These are phyloP conservation scores for Parauchenoglanis ngamensis DNA, from an alignment of 2,797 vertebrate genomes.

Conservation along the genomic window DNA sequence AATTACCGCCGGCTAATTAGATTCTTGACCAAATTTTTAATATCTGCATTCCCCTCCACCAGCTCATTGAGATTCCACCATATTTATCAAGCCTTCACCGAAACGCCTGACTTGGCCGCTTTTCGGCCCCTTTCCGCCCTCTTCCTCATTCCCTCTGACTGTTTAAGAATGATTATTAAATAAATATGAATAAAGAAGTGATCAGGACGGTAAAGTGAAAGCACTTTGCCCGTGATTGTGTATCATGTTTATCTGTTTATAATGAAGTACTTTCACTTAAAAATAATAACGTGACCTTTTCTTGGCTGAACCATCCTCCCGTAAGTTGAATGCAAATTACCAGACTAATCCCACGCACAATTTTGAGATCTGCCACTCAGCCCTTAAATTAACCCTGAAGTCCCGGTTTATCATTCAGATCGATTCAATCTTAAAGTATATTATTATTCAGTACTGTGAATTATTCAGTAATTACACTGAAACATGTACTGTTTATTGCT, in stretches of 20 bases:
- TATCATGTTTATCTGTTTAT: constrained; percentile 78
- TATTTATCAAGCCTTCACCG: constrained; percentile 98
- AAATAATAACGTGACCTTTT: constrained; percentile 85
- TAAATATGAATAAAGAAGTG: constrained; percentile 81
- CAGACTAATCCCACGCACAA: constrained; percentile 4
- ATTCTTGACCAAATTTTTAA: constrained; percentile 99
- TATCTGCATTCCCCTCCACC: constrained; percentile 95
- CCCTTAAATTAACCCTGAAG: constrained; percentile 1
- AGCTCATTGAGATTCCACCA: constrained; percentile 98
- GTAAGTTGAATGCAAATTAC: constrained; percentile 73
- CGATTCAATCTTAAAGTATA: not conserved
- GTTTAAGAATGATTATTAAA: constrained; percentile 87
- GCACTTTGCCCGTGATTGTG: constrained; percentile 63
- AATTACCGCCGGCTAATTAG: constrained; percentile 99
- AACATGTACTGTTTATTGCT: not conserved
- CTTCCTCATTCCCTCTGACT: constrained; percentile 75
- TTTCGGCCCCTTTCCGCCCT: constrained; percentile 73
- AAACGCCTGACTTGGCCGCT: constrained; percentile 79
- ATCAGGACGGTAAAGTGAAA: constrained; percentile 70
- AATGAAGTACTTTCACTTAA: constrained; percentile 84
- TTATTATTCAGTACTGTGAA: not conserved
- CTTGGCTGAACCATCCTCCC: constrained; percentile 69
- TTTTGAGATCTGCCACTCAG: constrained; percentile 9
- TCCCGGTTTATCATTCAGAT: not conserved
- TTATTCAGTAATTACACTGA: not conserved